A percentile compares a stretch with the other conserved stretches of the same genome.
Conservation (phyloP, 1,140 invertebrate genomes). For the Eueides isabella region DNA sequence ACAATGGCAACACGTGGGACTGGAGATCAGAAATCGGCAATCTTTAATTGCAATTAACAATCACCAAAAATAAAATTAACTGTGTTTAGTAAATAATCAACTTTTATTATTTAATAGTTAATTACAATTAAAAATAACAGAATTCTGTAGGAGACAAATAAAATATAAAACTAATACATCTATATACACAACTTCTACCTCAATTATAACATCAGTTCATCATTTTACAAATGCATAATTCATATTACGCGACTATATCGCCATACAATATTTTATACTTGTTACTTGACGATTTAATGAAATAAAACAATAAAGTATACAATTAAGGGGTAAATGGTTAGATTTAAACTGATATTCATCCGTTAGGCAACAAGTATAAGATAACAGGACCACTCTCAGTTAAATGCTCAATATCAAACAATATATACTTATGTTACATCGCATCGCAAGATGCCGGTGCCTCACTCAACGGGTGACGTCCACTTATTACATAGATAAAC, state of each 20-base stretch:
- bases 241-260: constrained; percentile 53
- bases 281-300: constrained; percentile 13
- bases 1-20: constrained; percentile 67
- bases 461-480: constrained; percentile 78
- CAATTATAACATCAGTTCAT: constrained; percentile 55
- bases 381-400: constrained; percentile 37
- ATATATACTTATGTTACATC: constrained; percentile 54
- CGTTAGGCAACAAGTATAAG: constrained; percentile 19
- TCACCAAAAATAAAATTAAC: too few relatives aligned
- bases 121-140: too few relatives aligned
- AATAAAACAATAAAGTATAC: neutral
- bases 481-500: constrained; percentile 61
- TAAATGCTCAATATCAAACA: constrained; percentile 68
- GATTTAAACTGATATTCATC: neutral
- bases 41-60: too few relatives aligned
- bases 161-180: constrained; percentile 51
- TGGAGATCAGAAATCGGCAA: constrained; percentile 19
- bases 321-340: neutral
- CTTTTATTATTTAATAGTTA: too few relatives aligned
- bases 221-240: constrained; percentile 66
- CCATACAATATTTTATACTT: constrained; percentile 28
- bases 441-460: constrained; percentile 54
- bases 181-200: constrained; percentile 60
- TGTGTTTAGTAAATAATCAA: too few relatives aligned
- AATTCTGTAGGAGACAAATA: constrained; percentile 36